Evolutionary conservation across 2,113 vertebrate species (phyloP), one percentile per base, ranked within the genome.

Genomic region (Hydrochoerus hydrochaeris): DNA sequence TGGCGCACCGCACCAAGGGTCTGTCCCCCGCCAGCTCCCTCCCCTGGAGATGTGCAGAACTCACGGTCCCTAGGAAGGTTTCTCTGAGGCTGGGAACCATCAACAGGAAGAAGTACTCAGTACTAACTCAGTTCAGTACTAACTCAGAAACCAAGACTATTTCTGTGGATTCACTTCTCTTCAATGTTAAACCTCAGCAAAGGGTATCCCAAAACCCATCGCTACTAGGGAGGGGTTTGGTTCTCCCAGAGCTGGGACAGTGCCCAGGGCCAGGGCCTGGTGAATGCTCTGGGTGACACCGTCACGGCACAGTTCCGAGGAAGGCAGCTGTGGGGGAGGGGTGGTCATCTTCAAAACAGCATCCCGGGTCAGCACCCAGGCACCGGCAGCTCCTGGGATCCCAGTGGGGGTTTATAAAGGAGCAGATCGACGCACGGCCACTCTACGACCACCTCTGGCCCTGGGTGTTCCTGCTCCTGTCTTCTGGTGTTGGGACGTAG

Each of bases 221-320:
- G 17, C 17, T 20, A 71, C 52, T 78, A 80, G 86, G 93, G 80
- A n/a, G 81, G 46, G 46, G 14, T 2, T 82, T 49, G 30, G 58
- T 14, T 90, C 14, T n/a, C 35, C 22, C 20, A 26, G 71, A 30
- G 78, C 41, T 38, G 58, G 58, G 60, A 81, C 30, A 57, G 57
- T 0, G 1, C 38, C 44, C 0, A 5, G 0, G 9, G 10, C 3
- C 2, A 5, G 88, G 32, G 62, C 60, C 24, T 12, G 22, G 28
- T 14, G 52, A 65, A 0, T 24, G 1, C 13, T 7, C n/a, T 32
- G 30, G 32, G 58, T 16, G 52, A 26, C 85, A 73, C 28, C 17
- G 35, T 10, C 13, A 20, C 49, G 32, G 58, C 30, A 14, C 1
- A 0, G 22, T 60, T 49, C 7, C 1, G 44, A 20, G 0, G 41